Base-by-base conservation (phyloP, 2,888 invertebrate genomes). In the Phragmatobia fuliginosa region DNA sequence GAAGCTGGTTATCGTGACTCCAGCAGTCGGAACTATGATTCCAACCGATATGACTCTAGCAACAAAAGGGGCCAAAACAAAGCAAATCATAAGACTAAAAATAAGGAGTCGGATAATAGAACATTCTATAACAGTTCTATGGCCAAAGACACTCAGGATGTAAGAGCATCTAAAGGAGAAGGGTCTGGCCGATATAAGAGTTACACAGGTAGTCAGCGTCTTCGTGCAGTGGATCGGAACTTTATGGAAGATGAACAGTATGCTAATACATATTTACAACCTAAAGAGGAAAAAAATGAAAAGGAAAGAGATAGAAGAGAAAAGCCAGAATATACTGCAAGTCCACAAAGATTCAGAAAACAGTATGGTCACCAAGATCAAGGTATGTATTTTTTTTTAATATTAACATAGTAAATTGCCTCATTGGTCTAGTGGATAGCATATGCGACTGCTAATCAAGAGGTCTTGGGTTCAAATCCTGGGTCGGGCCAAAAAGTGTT, bases 71-170 rank as follows among this genome's bases (percentile, higher is more conserved):
- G 90, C 79, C 91, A 90, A 86, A 73, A 85, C 36, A 93, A 91
- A 82, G 73, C 77, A 28, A 92, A 88, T 76, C 80, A 87, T 52
- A 94, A 92, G 81, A 77, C 83, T 56, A 94, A 90, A 72, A 88
- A 82, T 73, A 94, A 91, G 84, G 94, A 94, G 66, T 70, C 87
- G 62, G 93, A 93, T 67, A 87, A 88, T 68, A 87, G 92, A 25
- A 94, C 92, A 52, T 94, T 92, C 75, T 94, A 94, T 71, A 94
- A 94, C 78, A 94, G 93, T 80, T 82, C 89, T 61, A 90, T 91
- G 62, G 88, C 83, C 79, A 93, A 92, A 79, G 87, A 88, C 60
- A 89, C 87, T 68, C 92, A 93, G 69, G 94, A 94, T 81, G 86
- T 88, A 1, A 89, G 92, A 66, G 89, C 87, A 76, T 89, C 90